phyloP scores from a whole-genome alignment of 2,113 vertebrate genomes.

The Noturus placidus region DNA sequence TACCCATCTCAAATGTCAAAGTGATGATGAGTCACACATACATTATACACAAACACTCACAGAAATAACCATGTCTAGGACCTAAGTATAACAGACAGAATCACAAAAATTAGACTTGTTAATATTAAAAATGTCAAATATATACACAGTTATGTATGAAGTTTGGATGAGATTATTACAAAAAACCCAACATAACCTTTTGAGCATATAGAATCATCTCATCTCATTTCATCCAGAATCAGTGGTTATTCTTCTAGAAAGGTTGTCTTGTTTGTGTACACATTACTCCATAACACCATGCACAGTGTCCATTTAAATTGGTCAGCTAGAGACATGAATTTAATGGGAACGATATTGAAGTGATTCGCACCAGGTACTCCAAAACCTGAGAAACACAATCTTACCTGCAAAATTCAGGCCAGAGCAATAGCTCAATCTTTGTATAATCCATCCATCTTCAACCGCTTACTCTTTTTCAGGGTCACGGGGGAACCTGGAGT shows the following conservation, averaged over 20 bases:
- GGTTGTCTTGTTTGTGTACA: neutral
- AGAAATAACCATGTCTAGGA: neutral
- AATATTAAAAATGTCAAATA: neutral
- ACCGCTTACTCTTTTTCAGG: too few relatives aligned
- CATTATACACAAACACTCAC: slow-evolving; percentile 9
- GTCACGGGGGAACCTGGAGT: too few relatives aligned
- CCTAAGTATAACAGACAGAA: neutral
- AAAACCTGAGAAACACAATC: neutral
- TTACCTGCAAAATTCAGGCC: neutral
- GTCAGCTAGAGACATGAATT: neutral
- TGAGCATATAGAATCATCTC: neutral
- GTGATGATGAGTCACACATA: slow-evolving; percentile 69
- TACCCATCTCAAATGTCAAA: slow-evolving; percentile 71
- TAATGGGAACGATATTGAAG: neutral
- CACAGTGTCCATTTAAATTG: neutral
- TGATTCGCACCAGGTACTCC: neutral
- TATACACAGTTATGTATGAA: too few relatives aligned
- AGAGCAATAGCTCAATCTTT: neutral
- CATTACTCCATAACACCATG: neutral
- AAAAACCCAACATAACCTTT: neutral
- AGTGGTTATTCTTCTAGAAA: neutral
- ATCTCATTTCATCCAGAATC: neutral
- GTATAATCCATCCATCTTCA: too few relatives aligned
- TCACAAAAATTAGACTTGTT: neutral
- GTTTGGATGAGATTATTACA: neutral